Conservation (phyloP, 1,140 invertebrate genomes). For the Drosophila bifasciata region DNA sequence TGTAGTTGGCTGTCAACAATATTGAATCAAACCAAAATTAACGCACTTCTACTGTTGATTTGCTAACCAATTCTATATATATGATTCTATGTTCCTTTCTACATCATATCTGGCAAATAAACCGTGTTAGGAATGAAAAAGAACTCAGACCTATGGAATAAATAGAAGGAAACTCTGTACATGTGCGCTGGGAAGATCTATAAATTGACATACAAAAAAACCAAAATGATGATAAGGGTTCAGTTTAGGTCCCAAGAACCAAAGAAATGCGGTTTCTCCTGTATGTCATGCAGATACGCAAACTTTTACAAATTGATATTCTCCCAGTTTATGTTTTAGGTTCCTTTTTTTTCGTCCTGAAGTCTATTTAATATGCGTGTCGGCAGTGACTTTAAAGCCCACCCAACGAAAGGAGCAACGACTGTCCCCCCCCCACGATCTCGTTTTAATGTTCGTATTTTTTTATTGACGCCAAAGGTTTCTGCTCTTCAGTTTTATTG, state of each 20-base stretch:
- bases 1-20: too few relatives aligned
- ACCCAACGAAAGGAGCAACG: not conserved
- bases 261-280: slow-evolving; percentile 58
- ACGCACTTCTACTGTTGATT: too few relatives aligned
- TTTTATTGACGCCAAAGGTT: slow-evolving; percentile 79
- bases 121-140: slow-evolving; percentile 79
- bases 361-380: slow-evolving; percentile 61
- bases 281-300: slow-evolving; percentile 69
- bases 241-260: slow-evolving; percentile 45
- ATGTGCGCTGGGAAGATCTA: too few relatives aligned
- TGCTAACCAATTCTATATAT: too few relatives aligned
- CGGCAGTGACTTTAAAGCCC: slow-evolving; percentile 52
- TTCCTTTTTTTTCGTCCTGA: slow-evolving; percentile 32
- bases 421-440: slow-evolving; percentile 8
- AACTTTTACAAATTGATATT: slow-evolving; percentile 81
- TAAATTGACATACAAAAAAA: slow-evolving; percentile 82
- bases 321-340: slow-evolving; percentile 45
- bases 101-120: slow-evolving; percentile 78
- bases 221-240: slow-evolving; percentile 77
- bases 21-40: too few relatives aligned
- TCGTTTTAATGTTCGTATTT: too few relatives aligned
- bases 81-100: slow-evolving; percentile 58
- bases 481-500: slow-evolving; percentile 72
- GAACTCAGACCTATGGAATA: slow-evolving; percentile 46
- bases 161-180: slow-evolving; percentile 2